Conservation (phyloP, 35 echinoderm and acorn worm genomes). For the Chiridota heheva region DNA sequence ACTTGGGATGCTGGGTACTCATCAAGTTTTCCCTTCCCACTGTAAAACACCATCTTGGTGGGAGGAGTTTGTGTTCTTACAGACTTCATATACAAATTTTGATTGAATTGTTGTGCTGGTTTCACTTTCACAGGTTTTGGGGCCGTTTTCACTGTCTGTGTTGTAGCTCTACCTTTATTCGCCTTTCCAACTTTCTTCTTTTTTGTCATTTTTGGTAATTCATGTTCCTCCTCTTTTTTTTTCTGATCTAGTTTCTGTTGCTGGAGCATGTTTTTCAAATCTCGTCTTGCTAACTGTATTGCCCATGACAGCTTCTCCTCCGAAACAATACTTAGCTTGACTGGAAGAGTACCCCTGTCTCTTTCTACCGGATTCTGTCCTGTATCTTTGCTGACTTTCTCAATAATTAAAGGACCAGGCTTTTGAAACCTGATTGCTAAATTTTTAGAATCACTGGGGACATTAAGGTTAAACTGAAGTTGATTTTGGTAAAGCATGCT, state of each 20-base stretch:
- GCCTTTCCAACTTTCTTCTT: background rate
- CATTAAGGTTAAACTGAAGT: conserved; percentile 71
- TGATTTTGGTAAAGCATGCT: conserved; percentile 66
- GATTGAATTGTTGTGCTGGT: background rate
- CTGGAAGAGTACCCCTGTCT: background rate
- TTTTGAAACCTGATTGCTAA: conserved; percentile 37
- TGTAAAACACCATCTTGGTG: conserved; percentile 22
- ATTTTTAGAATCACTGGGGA: conserved; percentile 44
- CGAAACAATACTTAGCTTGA: conserved; percentile 54
- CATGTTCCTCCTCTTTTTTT: conserved; percentile 42
- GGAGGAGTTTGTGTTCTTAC: conserved; percentile 65
- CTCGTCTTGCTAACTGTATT: conserved; percentile 69
- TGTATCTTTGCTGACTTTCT: conserved; percentile 36
- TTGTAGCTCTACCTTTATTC: conserved; percentile 16
- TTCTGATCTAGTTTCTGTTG: conserved; percentile 19
- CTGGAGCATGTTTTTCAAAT: conserved; percentile 62
- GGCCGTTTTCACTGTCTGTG: background rate
- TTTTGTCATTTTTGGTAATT: too few relatives aligned
- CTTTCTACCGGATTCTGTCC: background rate
- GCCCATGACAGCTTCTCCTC: conserved; percentile 71
- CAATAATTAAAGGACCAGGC: conserved; percentile 70
- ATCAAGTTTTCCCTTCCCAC: background rate
- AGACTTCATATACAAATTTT: conserved; percentile 51
- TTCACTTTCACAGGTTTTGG: background rate
- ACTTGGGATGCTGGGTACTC: background rate